phyloP scores from a whole-genome alignment of 2,113 vertebrate species.

The Zosterops hypoxanthus region DNA sequence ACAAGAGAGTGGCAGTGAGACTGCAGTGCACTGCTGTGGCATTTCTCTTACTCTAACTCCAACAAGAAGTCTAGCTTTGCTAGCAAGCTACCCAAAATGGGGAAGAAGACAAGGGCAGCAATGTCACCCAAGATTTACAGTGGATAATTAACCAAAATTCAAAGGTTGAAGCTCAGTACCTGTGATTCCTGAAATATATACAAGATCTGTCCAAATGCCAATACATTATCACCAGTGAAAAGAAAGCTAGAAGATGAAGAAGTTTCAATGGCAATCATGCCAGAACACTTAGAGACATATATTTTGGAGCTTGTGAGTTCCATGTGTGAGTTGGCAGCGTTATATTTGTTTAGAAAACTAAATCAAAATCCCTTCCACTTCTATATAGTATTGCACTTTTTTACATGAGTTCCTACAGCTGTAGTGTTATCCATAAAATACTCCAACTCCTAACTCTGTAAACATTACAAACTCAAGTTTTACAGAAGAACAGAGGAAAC shows the following conservation, averaged over 20 bases:
- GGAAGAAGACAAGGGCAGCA: neutral
- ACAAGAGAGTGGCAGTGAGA: rapidly evolving
- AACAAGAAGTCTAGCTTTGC: neutral
- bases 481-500: neutral
- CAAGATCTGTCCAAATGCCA: neutral
- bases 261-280: neutral
- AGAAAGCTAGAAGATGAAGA: neutral
- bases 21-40: neutral
- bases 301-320: neutral
- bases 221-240: neutral
- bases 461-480: neutral
- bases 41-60: neutral
- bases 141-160: neutral
- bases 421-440: neutral
- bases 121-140: neutral
- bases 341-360: neutral
- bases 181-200: neutral
- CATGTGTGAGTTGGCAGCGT: neutral
- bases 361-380: neutral
- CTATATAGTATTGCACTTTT: neutral
- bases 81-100: neutral
- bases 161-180: neutral
- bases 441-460: neutral
- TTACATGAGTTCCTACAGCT: neutral
- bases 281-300: neutral